phyloP scores from a whole-genome alignment of 1,140 invertebrate genomes.

The Lasaia peninsularis region DNA sequence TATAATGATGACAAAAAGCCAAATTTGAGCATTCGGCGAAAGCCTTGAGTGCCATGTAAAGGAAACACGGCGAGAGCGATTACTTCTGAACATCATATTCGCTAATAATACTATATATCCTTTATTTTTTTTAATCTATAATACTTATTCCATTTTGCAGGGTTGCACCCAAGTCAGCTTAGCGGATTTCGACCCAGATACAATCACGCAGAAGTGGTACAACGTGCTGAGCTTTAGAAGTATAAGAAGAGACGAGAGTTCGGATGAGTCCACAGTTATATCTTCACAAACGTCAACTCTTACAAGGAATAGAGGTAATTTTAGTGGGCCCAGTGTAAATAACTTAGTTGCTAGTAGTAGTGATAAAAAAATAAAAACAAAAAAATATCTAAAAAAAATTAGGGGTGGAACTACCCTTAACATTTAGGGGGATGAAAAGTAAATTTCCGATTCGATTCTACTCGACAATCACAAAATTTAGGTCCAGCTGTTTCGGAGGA shows the following conservation, averaged over 20 bases:
- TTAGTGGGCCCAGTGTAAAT: slow-evolving; percentile 3
- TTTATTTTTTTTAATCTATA: slow-evolving; percentile 5
- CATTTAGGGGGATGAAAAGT: too few species aligned
- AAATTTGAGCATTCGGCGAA: slow-evolving; percentile 72
- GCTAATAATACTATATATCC: not conserved
- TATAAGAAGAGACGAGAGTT: slow-evolving; percentile 94
- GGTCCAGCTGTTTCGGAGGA: too few species aligned
- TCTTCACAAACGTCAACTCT: slow-evolving; percentile 97
- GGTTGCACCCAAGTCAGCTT: slow-evolving; percentile 96
- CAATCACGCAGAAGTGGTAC: slow-evolving; percentile 93
- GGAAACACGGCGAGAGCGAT: slow-evolving; percentile 68
- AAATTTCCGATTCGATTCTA: too few species aligned
- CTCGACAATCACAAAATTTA: too few species aligned
- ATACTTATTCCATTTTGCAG: slow-evolving; percentile 76
- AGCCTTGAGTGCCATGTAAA: slow-evolving; percentile 71
- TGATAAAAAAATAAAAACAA: too few species aligned
- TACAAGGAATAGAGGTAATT: slow-evolving; percentile 91
- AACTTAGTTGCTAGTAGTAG: not conserved
- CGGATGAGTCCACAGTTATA: slow-evolving; percentile 97
- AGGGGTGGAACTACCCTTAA: too few species aligned
- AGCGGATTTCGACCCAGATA: slow-evolving; percentile 93
- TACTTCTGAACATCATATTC: slow-evolving; percentile 25
- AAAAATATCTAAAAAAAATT: too few species aligned
- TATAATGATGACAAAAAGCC: slow-evolving; percentile 72
- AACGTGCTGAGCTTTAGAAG: slow-evolving; percentile 94